phyloP scores from a whole-genome alignment of 2,797 vertebrate species.

The Otolemur crassicaudatus region DNA sequence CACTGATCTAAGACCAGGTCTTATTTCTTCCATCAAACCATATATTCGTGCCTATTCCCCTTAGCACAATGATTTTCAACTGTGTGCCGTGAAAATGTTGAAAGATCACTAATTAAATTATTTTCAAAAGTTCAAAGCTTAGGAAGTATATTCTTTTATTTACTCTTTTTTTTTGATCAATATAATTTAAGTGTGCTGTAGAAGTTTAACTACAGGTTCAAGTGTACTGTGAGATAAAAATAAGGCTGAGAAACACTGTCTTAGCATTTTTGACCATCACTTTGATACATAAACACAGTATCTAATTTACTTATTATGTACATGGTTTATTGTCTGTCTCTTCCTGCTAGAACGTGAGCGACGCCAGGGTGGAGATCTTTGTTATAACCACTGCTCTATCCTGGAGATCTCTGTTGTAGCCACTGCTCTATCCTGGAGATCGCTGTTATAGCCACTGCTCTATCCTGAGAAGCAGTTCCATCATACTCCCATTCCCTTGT shows the following conservation, averaged over 20 bases:
- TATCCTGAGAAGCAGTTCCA: neutral
- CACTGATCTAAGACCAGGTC: neutral
- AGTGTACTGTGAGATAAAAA: too few relatives aligned
- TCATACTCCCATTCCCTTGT: rapidly evolving
- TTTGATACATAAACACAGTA: neutral
- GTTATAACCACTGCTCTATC: too few relatives aligned
- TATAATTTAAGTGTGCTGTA: too few relatives aligned
- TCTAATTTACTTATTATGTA: neutral
- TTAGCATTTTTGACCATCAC: neutral
- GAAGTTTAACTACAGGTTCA: too few relatives aligned
- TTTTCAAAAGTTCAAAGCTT: too few relatives aligned
- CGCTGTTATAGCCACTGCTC: neutral
- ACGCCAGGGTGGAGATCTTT: neutral
- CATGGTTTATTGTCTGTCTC: neutral
- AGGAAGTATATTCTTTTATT: too few relatives aligned
- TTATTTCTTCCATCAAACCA: neutral
- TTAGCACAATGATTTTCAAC: neutral
- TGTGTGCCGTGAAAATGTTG: too few relatives aligned
- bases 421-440: neutral
- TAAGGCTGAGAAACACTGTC: neutral
- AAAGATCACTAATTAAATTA: too few relatives aligned
- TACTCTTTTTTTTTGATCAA: too few relatives aligned
- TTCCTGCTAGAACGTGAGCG: neutral
- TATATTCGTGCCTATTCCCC: neutral
- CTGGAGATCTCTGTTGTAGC: too few relatives aligned